Percentiles rank a stretch among this genome's conserved stretches.
Evolutionary conservation across 2,888 invertebrate genomes (phyloP).

Genomic region (Amiota mariae): DNA sequence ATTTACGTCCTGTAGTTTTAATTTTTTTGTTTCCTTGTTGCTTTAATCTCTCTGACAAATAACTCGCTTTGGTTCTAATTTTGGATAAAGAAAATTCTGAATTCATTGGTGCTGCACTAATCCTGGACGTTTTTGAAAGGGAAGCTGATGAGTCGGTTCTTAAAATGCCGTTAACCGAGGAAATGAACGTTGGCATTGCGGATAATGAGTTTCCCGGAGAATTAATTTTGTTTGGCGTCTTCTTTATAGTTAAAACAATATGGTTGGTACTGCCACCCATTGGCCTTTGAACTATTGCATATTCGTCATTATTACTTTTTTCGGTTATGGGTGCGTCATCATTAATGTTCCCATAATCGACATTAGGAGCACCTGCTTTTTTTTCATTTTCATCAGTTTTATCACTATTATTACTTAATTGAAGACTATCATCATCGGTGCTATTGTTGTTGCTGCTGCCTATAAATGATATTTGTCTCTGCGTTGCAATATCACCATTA

Average conservation of each 20-base stretch:
- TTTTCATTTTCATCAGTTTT: slow-evolving; percentile 40
- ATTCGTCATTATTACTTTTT: slow-evolving; percentile 60
- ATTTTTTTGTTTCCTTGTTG: background rate
- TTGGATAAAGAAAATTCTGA: background rate
- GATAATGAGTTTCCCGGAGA: slow-evolving; percentile 59
- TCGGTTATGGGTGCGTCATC: slow-evolving; percentile 40
- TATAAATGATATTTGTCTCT: slow-evolving; percentile 43
- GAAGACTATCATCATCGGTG: slow-evolving; percentile 46
- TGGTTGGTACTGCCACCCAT: slow-evolving; percentile 56
- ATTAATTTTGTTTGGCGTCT: slow-evolving; percentile 67
- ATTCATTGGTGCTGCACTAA: no score
- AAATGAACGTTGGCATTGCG: slow-evolving; percentile 46
- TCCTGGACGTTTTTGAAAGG: background rate
- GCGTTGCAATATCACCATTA: slow-evolving; percentile 49
- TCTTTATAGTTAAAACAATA: slow-evolving; percentile 70
- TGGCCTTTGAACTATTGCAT: slow-evolving; percentile 58
- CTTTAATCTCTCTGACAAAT: background rate
- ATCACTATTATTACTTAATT: slow-evolving; percentile 26
- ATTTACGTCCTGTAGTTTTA: slow-evolving; percentile 16
- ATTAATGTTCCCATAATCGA: background rate
- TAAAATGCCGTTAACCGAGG: slow-evolving; percentile 3
- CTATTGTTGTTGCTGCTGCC: slow-evolving; percentile 52
- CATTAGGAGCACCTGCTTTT: background rate
- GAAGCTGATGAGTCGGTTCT: slow-evolving; percentile 1
- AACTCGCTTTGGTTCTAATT: background rate